Percentiles rank a stretch among this genome's conserved stretches.
Conservation (phyloP, 2,797 vertebrate genomes). For the Dermochelys coriacea region DNA sequence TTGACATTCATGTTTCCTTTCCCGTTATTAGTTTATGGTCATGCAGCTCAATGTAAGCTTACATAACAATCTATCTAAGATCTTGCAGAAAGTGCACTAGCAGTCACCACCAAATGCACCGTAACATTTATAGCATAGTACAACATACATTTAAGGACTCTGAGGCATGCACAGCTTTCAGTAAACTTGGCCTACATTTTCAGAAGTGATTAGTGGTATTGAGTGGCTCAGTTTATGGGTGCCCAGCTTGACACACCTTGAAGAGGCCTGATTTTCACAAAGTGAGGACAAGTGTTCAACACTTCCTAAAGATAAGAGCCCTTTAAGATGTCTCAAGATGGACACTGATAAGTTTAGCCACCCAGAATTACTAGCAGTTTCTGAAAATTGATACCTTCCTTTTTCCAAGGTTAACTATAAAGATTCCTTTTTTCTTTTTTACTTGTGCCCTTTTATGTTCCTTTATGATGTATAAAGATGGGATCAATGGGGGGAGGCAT, state of each 20-base stretch:
- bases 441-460: background rate
- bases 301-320: background rate
- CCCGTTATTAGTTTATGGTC: background rate
- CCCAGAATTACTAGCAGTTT: background rate
- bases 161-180: fast-evolving
- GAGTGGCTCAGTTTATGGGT: background rate
- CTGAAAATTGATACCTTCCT: background rate
- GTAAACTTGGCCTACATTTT: background rate
- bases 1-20: background rate
- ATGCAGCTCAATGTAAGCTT: background rate
- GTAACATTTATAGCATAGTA: background rate
- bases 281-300: background rate
- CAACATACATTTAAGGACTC: background rate
- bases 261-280: background rate
- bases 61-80: background rate
- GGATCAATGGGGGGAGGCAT: background rate
- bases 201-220: background rate
- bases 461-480: background rate
- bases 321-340: background rate
- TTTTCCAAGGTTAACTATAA: background rate
- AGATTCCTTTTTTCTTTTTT: background rate
- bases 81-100: background rate
- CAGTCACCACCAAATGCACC: background rate
- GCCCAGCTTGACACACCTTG: background rate
- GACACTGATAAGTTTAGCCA: background rate